Conservation (phyloP, 2,113 vertebrate species). For the Phyllopteryx taeniolatus region DNA sequence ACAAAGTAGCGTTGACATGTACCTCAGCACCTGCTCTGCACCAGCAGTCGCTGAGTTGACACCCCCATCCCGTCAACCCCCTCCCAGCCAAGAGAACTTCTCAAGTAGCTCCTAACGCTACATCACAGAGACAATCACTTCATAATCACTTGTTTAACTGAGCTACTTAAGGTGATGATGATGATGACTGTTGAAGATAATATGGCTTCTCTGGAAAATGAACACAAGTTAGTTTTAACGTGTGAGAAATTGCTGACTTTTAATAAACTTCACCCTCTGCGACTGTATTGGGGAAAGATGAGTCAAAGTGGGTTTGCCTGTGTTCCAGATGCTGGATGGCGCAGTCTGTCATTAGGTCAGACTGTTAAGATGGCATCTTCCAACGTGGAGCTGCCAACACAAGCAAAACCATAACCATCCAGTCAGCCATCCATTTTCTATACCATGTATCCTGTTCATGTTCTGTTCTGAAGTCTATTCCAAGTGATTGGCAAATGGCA, state of each 20-base stretch:
- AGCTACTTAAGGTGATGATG: background rate
- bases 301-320: constrained; percentile 3
- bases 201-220: background rate
- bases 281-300: constrained; percentile 9
- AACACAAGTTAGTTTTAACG: constrained; percentile 7
- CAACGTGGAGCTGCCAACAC: background rate
- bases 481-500: background rate
- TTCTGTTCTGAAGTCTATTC: background rate
- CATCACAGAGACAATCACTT: constrained; percentile 33
- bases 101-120: constrained; percentile 24
- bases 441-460: background rate
- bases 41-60: constrained; percentile 16
- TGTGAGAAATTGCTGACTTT: background rate
- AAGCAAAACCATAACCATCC: background rate
- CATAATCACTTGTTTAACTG: constrained; percentile 42
- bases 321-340: background rate
- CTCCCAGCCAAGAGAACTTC: constrained; percentile 1
- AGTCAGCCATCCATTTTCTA: background rate
- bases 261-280: constrained; percentile 1
- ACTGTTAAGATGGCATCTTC: constrained; percentile 16
- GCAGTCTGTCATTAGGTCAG: constrained; percentile 3
- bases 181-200: background rate
- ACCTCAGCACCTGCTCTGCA: constrained; percentile 41
- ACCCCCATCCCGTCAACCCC: background rate
- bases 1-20: constrained; percentile 36